phyloP scores from a whole-genome alignment of 1,140 invertebrate genomes.

The Drosophila punjabiensis region DNA sequence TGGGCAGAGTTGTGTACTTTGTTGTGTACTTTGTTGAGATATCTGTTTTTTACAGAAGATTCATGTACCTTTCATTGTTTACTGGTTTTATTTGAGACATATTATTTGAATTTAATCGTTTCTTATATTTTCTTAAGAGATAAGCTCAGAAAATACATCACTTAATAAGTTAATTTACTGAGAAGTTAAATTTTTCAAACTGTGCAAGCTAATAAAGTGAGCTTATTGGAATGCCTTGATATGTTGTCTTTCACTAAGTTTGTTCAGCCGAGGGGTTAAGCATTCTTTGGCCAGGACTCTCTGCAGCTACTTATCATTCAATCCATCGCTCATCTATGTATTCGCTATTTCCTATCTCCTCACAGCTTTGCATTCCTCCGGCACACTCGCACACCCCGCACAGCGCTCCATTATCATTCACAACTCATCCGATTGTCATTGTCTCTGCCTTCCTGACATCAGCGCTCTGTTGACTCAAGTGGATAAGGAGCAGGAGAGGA shows the following conservation, averaged over 20 bases:
- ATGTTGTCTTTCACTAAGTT: background rate
- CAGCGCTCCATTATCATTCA: constrained; percentile 72
- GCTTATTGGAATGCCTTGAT: background rate
- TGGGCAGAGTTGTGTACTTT: background rate
- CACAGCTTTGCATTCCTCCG: constrained; percentile 14
- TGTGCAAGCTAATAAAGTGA: background rate
- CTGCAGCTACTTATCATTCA: constrained; percentile 55
- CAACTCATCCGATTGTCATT: constrained; percentile 83
- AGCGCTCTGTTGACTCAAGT: constrained; percentile 55
- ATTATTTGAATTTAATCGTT: background rate
- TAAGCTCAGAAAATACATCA: too few relatives aligned
- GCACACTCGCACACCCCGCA: constrained; percentile 7
- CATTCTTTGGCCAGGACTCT: constrained; percentile 17
- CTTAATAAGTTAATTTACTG: background rate
- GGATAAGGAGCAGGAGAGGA: background rate
- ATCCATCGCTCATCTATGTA: constrained; percentile 55
- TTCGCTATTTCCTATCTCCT: constrained; percentile 38
- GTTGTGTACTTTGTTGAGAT: too few relatives aligned
- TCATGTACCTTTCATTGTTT: background rate
- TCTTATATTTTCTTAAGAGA: too few relatives aligned
- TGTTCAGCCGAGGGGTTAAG: constrained; percentile 15
- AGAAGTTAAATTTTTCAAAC: background rate
- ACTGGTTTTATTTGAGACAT: background rate
- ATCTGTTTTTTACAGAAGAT: background rate
- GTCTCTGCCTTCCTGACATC: constrained; percentile 64